phyloP scores from a whole-genome alignment of 2,888 invertebrate genomes.

The Drosophila bunnanda region DNA sequence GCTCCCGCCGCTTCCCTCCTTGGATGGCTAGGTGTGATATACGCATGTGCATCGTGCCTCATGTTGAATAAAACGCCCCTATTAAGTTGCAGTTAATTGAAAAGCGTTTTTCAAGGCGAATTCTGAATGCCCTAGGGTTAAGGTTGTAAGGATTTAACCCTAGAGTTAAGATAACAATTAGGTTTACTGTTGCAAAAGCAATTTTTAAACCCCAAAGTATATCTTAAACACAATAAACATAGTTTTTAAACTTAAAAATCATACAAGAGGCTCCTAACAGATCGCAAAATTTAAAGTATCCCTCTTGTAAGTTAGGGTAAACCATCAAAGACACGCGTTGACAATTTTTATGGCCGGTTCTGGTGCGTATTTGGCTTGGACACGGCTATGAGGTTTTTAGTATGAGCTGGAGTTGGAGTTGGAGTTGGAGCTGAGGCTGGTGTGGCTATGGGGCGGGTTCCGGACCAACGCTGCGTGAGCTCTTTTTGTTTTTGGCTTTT shows the following conservation, averaged over 20 bases:
- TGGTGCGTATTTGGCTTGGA: slow-evolving; percentile 70
- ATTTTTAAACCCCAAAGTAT: background rate
- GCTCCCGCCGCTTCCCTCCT: slow-evolving; percentile 1
- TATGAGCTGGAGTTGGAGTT: slow-evolving; percentile 18
- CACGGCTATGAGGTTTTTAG: slow-evolving; percentile 27
- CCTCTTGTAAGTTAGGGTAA: slow-evolving; percentile 16
- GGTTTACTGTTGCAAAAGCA: too few species aligned
- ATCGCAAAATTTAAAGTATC: background rate
- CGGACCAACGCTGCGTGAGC: slow-evolving; percentile 28
- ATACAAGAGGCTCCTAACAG: background rate
- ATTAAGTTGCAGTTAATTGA: slow-evolving; percentile 52
- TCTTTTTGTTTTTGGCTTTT: slow-evolving; percentile 52
- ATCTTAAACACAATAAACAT: background rate
- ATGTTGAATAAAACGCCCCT: slow-evolving; percentile 76
- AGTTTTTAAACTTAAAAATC: background rate
- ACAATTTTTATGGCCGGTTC: slow-evolving; percentile 74
- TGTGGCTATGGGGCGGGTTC: slow-evolving; percentile 16
- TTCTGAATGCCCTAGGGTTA: slow-evolving; percentile 10
- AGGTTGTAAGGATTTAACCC: too few species aligned
- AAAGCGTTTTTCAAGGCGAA: slow-evolving; percentile 5
- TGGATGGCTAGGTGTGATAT: slow-evolving; percentile 36
- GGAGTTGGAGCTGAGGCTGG: slow-evolving; percentile 15
- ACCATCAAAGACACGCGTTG: slow-evolving; percentile 61
- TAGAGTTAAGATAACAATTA: background rate
- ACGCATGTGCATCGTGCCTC: slow-evolving; percentile 64